These are phyloP conservation scores for Lasaia peninsularis DNA, from an alignment of 1,140 invertebrate species.

Conservation along the genomic window DNA sequence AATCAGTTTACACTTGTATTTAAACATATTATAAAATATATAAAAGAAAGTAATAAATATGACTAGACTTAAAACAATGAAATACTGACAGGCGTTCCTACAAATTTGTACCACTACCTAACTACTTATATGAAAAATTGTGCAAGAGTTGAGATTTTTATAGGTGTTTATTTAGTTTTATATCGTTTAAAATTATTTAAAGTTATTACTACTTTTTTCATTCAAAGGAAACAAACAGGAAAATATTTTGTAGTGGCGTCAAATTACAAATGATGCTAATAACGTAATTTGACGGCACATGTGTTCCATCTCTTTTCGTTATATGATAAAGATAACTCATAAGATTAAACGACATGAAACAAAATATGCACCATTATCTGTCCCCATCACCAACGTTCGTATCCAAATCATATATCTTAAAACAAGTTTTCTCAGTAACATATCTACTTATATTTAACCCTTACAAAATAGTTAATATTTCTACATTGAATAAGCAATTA, in stretches of 20 bases:
- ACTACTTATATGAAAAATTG: conserved; percentile 68
- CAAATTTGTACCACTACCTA: conserved; percentile 61
- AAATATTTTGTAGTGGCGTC: neutral
- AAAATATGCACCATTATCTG: neutral
- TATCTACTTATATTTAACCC: conserved; percentile 43
- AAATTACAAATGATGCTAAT: conserved; percentile 21
- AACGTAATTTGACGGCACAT: too few relatives aligned
- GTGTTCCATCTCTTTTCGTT: too few relatives aligned
- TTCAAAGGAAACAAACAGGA: neutral
- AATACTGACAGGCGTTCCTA: conserved; percentile 30
- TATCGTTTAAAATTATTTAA: too few relatives aligned
- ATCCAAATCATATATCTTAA: conserved; percentile 33
- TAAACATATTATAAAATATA: conserved; percentile 21
- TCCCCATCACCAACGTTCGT: neutral
- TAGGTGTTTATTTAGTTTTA: neutral
- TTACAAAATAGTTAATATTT: conserved; percentile 58
- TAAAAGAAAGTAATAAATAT: conserved; percentile 22
- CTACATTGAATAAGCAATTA: conserved; percentile 54
- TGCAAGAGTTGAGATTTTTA: conserved; percentile 49
- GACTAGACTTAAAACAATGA: conserved; percentile 4
- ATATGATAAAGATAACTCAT: too few relatives aligned
- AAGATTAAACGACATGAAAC: too few relatives aligned
- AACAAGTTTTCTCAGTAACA: conserved; percentile 36
- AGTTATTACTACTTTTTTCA: neutral
- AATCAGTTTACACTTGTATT: conserved; percentile 9